These are phyloP conservation scores for Danionella cerebrum DNA, from an alignment of 2,113 vertebrate species.

Conservation along the genomic window DNA sequence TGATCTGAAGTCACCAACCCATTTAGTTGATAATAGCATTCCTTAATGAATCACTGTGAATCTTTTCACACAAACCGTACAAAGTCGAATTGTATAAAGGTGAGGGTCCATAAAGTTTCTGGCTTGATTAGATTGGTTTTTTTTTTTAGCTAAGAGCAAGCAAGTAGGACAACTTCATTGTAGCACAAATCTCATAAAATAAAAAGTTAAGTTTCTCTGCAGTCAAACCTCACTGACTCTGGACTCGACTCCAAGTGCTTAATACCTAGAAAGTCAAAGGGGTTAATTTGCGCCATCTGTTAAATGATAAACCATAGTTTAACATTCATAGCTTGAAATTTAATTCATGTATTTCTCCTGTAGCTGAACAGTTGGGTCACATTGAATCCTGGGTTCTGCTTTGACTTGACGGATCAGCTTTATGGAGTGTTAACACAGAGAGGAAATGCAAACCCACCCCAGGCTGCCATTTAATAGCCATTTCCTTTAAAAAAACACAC, in stretches of 20 bases:
- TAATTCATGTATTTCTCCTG: neutral
- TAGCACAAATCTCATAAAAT: too few species aligned
- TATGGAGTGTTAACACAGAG: slow-evolving; percentile 26
- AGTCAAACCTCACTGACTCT: neutral
- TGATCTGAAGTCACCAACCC: too few species aligned
- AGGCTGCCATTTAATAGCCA: slow-evolving; percentile 18
- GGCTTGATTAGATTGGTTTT: too few species aligned
- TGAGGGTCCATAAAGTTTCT: too few species aligned
- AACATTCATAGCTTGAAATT: neutral
- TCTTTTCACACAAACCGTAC: too few species aligned
- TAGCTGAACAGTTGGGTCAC: neutral
- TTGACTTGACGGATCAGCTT: slow-evolving; percentile 11
- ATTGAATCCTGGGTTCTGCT: neutral
- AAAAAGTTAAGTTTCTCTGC: neutral
- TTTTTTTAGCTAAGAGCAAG: too few species aligned
- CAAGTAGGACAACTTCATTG: too few species aligned
- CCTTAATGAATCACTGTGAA: too few species aligned
- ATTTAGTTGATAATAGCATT: too few species aligned
- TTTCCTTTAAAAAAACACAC: neutral
- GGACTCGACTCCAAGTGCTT: too few species aligned
- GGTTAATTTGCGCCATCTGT: neutral
- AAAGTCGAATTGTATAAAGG: too few species aligned
- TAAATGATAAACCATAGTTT: slow-evolving; percentile 2
- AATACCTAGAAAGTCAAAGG: neutral
- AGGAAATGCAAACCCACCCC: slow-evolving; percentile 19